Conservation (phyloP, 2,888 invertebrate species). For the Endotricha flammealis region DNA sequence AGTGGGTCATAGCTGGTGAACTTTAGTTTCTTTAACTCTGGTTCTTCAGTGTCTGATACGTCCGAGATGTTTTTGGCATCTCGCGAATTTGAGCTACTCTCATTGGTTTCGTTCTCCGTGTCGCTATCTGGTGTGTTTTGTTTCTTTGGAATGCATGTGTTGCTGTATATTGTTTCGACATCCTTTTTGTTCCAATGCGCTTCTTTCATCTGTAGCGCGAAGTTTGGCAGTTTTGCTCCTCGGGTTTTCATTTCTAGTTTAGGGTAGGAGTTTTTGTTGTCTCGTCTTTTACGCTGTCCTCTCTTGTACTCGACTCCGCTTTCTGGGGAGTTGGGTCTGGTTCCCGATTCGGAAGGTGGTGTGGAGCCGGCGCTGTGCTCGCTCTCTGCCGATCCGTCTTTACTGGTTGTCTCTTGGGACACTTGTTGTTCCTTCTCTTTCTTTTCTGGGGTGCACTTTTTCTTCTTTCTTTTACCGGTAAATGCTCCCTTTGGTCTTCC, state of each 20-base stretch:
- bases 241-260: slow-evolving; percentile 75
- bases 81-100: slow-evolving; percentile 61
- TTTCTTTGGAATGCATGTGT: slow-evolving; percentile 51
- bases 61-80: slow-evolving; percentile 69
- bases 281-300: slow-evolving; percentile 40
- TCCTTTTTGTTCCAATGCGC: slow-evolving; percentile 73
- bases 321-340: slow-evolving; percentile 62
- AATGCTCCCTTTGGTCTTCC: slow-evolving; percentile 63
- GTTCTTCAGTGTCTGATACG: slow-evolving; percentile 70
- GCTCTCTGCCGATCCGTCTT: slow-evolving; percentile 64
- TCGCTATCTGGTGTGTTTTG: slow-evolving; percentile 52
- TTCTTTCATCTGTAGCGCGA: slow-evolving; percentile 73
- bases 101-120: slow-evolving; percentile 62
- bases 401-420: slow-evolving; percentile 67
- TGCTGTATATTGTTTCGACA: slow-evolving; percentile 62
- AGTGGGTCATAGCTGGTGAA: slow-evolving; percentile 62
- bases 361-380: slow-evolving; percentile 64
- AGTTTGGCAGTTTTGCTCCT: slow-evolving; percentile 81
- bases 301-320: slow-evolving; percentile 40
- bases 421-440: slow-evolving; percentile 59
- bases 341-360: slow-evolving; percentile 62
- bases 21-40: slow-evolving; percentile 68
- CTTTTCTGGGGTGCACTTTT: slow-evolving; percentile 53
- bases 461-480: slow-evolving; percentile 56
- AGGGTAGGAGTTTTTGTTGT: slow-evolving; percentile 44